Base-by-base conservation (phyloP, 2,797 vertebrate species). In the Coccyzus lansbergi region DNA sequence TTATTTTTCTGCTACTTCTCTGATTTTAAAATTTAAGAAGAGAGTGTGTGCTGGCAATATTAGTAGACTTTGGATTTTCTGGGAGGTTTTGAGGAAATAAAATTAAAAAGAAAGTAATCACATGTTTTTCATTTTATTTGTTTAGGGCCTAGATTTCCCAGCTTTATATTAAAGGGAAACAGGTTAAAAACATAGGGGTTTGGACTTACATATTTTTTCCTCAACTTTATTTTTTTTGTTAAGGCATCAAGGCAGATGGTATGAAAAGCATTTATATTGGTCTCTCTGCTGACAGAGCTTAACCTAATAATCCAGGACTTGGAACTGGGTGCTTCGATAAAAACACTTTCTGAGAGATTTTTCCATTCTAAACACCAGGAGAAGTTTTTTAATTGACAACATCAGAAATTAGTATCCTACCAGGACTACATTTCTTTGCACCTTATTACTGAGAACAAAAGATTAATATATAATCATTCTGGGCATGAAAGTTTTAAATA, bases 341-440 rank as follows among this genome's bases (percentile, higher is more conserved):
- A 97, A 97, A 97, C 92, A 92, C 88, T 96, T 97, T 96, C 95
- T 88, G 94, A 97, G 96, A 92, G 95, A 96, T 97, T 97, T 94
- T 97, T 97, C 96, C 96, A 96, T 97, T 97, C 95, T 96, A 95
- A 96, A 85, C 86, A 96, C 93, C 95, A 96, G 97, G 94, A 98
- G 95, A 97, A 97, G 93, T 96, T 97, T 97, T 91, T 97, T 96
- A 98, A 97, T 97, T 97, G 97, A 98, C 97, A 97, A 94, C 95
- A 95, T 97, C 96, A 97, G 93, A 98, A 98, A 97, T 97, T 95
- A 97, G 96, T 95, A 83, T 96, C 83, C 93, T 97, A 94, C 93
- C 93, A 97, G 93, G 95, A 93, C 84, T 93, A 51, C 84, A 80
- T 92, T 96, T 95, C 92, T 96, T 81, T 94, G 82, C 85, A 96